Evolutionary conservation across 2,888 invertebrate genomes (phyloP).

Genomic region (Panzeria rudis): DNA sequence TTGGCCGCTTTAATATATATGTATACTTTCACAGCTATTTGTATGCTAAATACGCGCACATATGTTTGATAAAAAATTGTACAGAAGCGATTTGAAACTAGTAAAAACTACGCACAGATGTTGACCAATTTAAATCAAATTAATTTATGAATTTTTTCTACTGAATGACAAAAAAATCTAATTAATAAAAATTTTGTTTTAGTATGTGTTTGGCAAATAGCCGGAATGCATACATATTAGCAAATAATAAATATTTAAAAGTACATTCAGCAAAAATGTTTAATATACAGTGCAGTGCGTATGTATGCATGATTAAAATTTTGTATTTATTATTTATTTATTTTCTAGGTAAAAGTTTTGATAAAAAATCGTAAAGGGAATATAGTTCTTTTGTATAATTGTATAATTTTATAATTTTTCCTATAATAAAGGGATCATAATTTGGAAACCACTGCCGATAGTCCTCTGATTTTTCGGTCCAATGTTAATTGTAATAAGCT

Average conservation of each 20-base stretch:
- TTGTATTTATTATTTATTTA: too few species aligned
- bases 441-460: too few species aligned
- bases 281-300: too few species aligned
- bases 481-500: too few species aligned
- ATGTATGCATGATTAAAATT: too few species aligned
- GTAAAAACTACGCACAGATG: conserved; percentile 25
- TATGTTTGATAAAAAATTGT: conserved; percentile 34
- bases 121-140: conserved; percentile 54
- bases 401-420: too few species aligned
- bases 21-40: neutral
- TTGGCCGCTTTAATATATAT: neutral
- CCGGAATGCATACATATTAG: neutral
- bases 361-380: too few species aligned
- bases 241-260: neutral
- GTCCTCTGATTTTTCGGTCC: too few species aligned
- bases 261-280: neutral
- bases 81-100: neutral
- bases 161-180: conserved; percentile 7
- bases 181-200: neutral
- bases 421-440: too few species aligned
- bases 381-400: too few species aligned
- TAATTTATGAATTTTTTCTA: conserved; percentile 44
- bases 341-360: too few species aligned
- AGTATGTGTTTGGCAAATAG: neutral
- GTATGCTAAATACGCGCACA: conserved; percentile 8